Evolutionary conservation across 2,888 invertebrate genomes (phyloP), one percentile per base, ranked within the genome.

Genomic region (Caenorhabditis sp.): DNA sequence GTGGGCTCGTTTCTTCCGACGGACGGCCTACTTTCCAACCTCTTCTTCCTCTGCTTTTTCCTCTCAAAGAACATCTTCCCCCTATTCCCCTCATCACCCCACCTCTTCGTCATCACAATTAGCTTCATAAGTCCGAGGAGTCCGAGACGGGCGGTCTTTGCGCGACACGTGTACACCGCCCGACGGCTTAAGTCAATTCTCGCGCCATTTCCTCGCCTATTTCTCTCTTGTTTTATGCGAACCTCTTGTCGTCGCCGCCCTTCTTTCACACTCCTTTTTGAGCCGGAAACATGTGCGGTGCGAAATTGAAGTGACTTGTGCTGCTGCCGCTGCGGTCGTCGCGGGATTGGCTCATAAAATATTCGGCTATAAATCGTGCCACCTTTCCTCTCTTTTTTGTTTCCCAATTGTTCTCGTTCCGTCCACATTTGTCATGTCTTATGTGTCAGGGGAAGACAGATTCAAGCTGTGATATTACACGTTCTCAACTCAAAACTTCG

Each of bases 311-410:
- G 72, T 72, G 72, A 72, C 72, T 72, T 2, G n/a, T n/a, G n/a
- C n/a, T n/a, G n/a, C n/a, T n/a, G n/a, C n/a, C n/a, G n/a, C n/a
- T n/a, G n/a, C n/a, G n/a, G n/a, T n/a, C n/a, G n/a, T n/a, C n/a
- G n/a, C n/a, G n/a, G n/a, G n/a, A n/a, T n/a, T n/a, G n/a, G 55
- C 71, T 71, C 71, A 71, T 71, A 71, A 71, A 62, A 71, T 71
- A 71, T 71, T 61, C 71, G 5, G 51, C 22, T 62, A 71, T 71
- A 62, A 71, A 71, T 71, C 71, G 70, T 70, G 70, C 37, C 62
- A 71, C 71, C 71, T 62, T 62, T 40, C 37, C 51, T 53, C 20
- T n/a, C n/a, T n/a, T n/a, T n/a, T n/a, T n/a, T n/a, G 32, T 35
- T 8, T 13, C 35, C 9, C 32, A 18, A 18, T 55, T 28, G 26